Percentiles rank a stretch among this genome's conserved stretches.
phyloP scores from a whole-genome alignment of 1,140 invertebrate genomes.

The Orius laevigatus region DNA sequence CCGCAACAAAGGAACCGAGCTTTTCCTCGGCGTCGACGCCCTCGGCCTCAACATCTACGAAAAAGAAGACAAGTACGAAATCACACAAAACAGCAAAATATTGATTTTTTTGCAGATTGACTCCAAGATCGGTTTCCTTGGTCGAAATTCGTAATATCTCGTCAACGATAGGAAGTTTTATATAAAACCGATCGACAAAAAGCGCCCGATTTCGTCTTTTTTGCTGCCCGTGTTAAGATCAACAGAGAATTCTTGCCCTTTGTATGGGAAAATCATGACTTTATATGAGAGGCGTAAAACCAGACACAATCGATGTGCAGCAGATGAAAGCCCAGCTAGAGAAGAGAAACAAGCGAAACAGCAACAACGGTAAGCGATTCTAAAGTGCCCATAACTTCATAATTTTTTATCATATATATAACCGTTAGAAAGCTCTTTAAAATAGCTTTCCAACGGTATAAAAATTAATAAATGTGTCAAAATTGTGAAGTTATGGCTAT shows the following conservation, averaged over 20 bases:
- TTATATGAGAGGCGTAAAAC: constrained; percentile 93
- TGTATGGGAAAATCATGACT: constrained; percentile 99
- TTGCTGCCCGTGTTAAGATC: constrained; percentile 88
- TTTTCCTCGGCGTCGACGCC: constrained; percentile 94
- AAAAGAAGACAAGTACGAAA: constrained; percentile 70
- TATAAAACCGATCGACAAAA: constrained; percentile 99
- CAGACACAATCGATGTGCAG: constrained; percentile 96
- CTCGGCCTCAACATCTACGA: constrained; percentile 97
- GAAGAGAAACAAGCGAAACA: constrained; percentile 86
- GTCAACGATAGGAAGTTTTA: constrained; percentile 98
- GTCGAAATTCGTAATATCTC: constrained; percentile 99
- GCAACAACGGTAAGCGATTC: constrained; percentile 56
- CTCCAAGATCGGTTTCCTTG: constrained; percentile 98
- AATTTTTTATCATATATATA: constrained; percentile 17
- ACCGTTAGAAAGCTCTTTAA: no score
- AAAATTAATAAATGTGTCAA: no score
- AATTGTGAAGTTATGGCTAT: no score
- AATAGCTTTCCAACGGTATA: no score
- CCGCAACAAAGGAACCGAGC: constrained; percentile 90
- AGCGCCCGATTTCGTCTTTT: constrained; percentile 98
- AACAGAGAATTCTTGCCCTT: constrained; percentile 92
- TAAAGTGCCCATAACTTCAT: no score
- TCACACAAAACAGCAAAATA: background rate
- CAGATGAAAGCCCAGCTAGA: constrained; percentile 94
- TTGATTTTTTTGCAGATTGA: constrained; percentile 41